phyloP scores from a whole-genome alignment of 2,113 vertebrate species.

The Alouatta palliata region DNA sequence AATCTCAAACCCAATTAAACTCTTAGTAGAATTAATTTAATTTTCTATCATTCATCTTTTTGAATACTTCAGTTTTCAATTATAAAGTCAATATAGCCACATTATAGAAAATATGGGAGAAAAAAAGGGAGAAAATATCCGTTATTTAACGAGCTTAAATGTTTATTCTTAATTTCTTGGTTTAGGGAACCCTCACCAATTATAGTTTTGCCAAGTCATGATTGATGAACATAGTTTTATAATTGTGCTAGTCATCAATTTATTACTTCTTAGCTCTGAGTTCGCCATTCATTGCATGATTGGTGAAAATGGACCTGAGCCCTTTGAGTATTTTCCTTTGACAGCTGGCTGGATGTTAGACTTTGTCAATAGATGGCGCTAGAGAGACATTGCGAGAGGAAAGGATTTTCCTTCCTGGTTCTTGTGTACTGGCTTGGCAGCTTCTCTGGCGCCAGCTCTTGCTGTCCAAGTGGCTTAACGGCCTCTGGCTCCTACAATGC shows the following conservation, averaged over 20 bases:
- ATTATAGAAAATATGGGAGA: neutral
- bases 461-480: neutral
- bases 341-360: neutral
- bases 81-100: neutral
- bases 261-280: neutral
- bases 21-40: neutral
- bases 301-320: neutral
- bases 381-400: neutral
- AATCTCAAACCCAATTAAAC: neutral
- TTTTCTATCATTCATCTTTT: slow-evolving; percentile 14
- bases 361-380: neutral
- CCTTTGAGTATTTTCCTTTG: slow-evolving; percentile 15
- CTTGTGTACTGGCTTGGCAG: neutral
- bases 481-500: neutral
- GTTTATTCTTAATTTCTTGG: neutral
- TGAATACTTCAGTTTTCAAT: neutral
- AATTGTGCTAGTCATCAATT: neutral
- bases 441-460: neutral
- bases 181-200: neutral
- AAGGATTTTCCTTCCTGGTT: neutral
- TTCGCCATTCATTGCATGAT: neutral
- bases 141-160: neutral
- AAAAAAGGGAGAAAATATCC: neutral
- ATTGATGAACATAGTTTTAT: neutral
- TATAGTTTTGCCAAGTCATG: neutral